Evolutionary conservation across 2,113 vertebrate genomes (phyloP), one percentile per base, ranked within the genome.

Genomic region (Varanus komodoensis): DNA sequence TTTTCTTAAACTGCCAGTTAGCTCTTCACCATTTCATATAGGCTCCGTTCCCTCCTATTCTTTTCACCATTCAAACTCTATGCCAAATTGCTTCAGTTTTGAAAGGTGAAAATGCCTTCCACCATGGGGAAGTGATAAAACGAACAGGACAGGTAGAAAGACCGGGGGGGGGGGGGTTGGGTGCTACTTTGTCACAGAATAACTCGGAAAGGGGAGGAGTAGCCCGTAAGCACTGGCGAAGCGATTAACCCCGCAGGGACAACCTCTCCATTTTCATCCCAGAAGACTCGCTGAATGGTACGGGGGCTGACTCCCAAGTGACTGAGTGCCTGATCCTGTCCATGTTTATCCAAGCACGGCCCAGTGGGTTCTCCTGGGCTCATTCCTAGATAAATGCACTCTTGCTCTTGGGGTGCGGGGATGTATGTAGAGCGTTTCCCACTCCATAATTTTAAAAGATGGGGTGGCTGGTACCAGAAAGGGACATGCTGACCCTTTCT

Each of bases 131-230:
- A 52, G 32, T 48, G 61, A 61, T 68, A 50, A 78, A 87, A n/a
- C 19, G 6, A 61, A 15, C 11, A 34, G 4, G 4, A 3, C 5
- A 0, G 11, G 29, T 57, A 17, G 8, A 44, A 44, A 48, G 44
- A n/a, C 2, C 27, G 54, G 2, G 29, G 0, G 23, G 4, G 9
- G 64, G 4, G 2, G 29, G 0, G 23, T 5, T 11, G 64, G 4
- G 8, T 2, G 19, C 81, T 27, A 23, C 8, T 21, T 50, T 75
- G 38, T 69, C 75, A 50, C 44, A 54, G 68, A 23, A 12, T 57
- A 52, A 34, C 23, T 21, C n/a, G 32, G 23, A 5, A 74, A 54
- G n/a, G 6, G 29, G 32, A 57, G 71, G 25, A 57, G 48, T 54
- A 8, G 38, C 21, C 8, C 57, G 38, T 44, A 44, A 44, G 38